Base-by-base conservation (phyloP, 2,888 invertebrate species). In the Seladonia tumulorum region DNA sequence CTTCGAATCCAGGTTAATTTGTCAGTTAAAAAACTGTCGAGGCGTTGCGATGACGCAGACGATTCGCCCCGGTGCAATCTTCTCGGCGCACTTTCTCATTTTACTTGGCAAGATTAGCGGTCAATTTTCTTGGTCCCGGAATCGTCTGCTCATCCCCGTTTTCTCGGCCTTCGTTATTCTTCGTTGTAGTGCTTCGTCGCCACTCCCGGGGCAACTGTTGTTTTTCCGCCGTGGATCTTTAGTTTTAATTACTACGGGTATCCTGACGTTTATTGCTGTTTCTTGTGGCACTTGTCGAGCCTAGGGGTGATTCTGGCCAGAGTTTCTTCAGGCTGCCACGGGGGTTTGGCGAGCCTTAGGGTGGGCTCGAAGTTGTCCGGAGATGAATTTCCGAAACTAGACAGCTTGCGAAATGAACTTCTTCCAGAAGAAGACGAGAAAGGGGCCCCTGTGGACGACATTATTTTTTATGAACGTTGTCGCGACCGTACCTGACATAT, bases 211-310 rank as follows among this genome's bases (percentile, higher is more conserved):
- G 88, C 82, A 87, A 88, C 92, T 91, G 93, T 93, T 94, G 93
- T 93, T 94, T 94, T 94, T 93, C 74, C 93, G 89, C 88, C 84
- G 90, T 88, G 91, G 93, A 94, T 94, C 94, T 93, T 94, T 94
- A 94, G 94, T 94, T 94, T 94, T 94, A 94, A 94, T 94, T 94
- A 94, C 93, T 93, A 90, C 86, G 89, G 63, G 89, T 91, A 91
- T 89, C 93, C 93, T 94, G 94, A 94, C 94, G 94, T 94, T 94
- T 94, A 94, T 94, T 94, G 94, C 94, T 91, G 91, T 92, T 93
- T 93, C 93, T 94, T 94, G 93, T 88, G 92, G 93, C 92, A 86
- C 87, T 87, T 79, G 87, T 81, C 83, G 80, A 79, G 80, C 78
- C 87, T 78, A 80, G 87, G 88, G 81, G 90, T 82, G 88, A 90